Conservation (phyloP, 2,113 vertebrate species). For the Xenopus tropicalis region UCB_Xtro_10.0 CM004449.2:89793501-89794000, state of each 20-base stretch:
- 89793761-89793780: constrained; percentile 13
- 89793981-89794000: not conserved
- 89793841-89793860: constrained; percentile 6
- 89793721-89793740: not conserved
- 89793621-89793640: not conserved
- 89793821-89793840: not conserved
- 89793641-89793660: not conserved
- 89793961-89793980: too few species aligned
- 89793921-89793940: not conserved
- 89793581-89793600: too few species aligned
- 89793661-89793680: too few species aligned
- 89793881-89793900: not conserved
- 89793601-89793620: constrained; percentile 10
- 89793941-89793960: not conserved
- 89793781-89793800: not conserved
- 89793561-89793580: not conserved
- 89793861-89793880: not conserved
- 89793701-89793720: too few species aligned
- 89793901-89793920: not conserved
- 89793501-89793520: not conserved
- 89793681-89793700: too few species aligned
- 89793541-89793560: too few species aligned
- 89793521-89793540: too few species aligned
- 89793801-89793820: not conserved
- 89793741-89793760: not conserved